Conservation (phyloP, 2,888 invertebrate genomes). For the Eristalinus sepulchralis region DNA sequence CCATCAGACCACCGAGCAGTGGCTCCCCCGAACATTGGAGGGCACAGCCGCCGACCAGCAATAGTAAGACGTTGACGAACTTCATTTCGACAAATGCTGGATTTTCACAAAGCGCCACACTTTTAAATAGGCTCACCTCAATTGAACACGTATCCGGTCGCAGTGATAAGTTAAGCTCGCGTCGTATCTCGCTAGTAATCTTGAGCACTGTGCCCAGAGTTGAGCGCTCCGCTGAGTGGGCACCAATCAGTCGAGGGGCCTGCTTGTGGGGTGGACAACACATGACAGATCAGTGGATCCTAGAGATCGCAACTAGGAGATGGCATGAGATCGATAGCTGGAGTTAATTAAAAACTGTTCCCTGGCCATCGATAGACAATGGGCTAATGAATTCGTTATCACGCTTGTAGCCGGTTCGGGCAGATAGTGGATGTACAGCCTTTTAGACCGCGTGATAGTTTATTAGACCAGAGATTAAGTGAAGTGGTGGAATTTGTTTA, state of each 20-base stretch:
- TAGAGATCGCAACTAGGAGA: not conserved
- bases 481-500: too few relatives aligned
- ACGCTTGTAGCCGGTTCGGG: not conserved
- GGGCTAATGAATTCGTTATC: not conserved
- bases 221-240: not conserved
- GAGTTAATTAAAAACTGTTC: conserved; percentile 8
- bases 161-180: not conserved
- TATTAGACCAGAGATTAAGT: not conserved
- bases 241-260: not conserved
- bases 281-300: not conserved
- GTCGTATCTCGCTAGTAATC: conserved; percentile 8
- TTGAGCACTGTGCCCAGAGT: not conserved
- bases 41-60: conserved; percentile 31
- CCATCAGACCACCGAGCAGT: conserved; percentile 13
- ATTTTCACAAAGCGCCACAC: not conserved
- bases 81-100: conserved; percentile 38
- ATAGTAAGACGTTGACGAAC: conserved; percentile 5
- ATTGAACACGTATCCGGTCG: not conserved
- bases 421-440: not conserved
- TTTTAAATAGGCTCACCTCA: conserved; percentile 17
- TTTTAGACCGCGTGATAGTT: not conserved
- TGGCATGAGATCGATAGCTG: not conserved
- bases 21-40: conserved; percentile 17
- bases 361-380: not conserved
- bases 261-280: not conserved